Evolutionary conservation across 1,140 invertebrate species (phyloP).

Genomic region (Drosophila littoralis): DNA sequence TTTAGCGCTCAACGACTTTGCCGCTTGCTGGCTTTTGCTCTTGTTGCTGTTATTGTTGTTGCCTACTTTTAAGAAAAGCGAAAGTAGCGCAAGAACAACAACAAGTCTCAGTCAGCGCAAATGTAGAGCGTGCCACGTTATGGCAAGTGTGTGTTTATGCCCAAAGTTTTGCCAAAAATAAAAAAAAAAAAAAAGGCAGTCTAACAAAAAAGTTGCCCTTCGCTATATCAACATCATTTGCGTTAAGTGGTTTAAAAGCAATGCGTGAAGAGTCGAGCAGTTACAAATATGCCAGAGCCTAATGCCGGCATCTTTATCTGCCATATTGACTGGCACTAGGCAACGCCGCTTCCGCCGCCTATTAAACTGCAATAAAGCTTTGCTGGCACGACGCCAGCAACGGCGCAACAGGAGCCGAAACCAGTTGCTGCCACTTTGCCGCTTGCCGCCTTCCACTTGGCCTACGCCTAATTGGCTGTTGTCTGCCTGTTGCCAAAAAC

Average conservation of each 20-base stretch:
- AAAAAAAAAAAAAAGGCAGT: slow-evolving; percentile 5
- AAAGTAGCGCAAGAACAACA: slow-evolving; percentile 71
- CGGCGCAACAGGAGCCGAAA: slow-evolving; percentile 39
- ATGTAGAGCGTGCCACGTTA: slow-evolving; percentile 49
- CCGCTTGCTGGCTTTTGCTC: slow-evolving; percentile 37
- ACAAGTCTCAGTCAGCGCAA: slow-evolving; percentile 44
- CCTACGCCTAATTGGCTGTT: slow-evolving; percentile 69
- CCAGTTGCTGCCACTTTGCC: slow-evolving; percentile 37
- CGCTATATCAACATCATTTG: slow-evolving; percentile 80
- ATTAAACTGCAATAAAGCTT: slow-evolving; percentile 75
- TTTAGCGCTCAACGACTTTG: slow-evolving; percentile 79
- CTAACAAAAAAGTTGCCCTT: slow-evolving; percentile 42
- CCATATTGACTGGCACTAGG: slow-evolving; percentile 27
- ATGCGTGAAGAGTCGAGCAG: slow-evolving; percentile 66
- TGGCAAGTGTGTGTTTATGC: slow-evolving; percentile 66
- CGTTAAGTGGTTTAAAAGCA: slow-evolving; percentile 74
- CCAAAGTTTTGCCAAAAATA: slow-evolving; percentile 40
- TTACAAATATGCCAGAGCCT: slow-evolving; percentile 40
- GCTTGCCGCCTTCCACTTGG: slow-evolving; percentile 2
- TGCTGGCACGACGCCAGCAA: slow-evolving; percentile 51
- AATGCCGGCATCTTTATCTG: slow-evolving; percentile 61
- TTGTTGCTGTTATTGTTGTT: slow-evolving; percentile 43
- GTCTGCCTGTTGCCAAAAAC: slow-evolving; percentile 67
- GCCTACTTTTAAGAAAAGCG: slow-evolving; percentile 59
- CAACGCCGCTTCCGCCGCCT: slow-evolving; percentile 33